Percentiles rank a stretch among this genome's conserved stretches.
These are phyloP conservation scores for Onychostruthus taczanowskii DNA, from an alignment of 2,113 vertebrate genomes.

Conservation along the genomic window DNA sequence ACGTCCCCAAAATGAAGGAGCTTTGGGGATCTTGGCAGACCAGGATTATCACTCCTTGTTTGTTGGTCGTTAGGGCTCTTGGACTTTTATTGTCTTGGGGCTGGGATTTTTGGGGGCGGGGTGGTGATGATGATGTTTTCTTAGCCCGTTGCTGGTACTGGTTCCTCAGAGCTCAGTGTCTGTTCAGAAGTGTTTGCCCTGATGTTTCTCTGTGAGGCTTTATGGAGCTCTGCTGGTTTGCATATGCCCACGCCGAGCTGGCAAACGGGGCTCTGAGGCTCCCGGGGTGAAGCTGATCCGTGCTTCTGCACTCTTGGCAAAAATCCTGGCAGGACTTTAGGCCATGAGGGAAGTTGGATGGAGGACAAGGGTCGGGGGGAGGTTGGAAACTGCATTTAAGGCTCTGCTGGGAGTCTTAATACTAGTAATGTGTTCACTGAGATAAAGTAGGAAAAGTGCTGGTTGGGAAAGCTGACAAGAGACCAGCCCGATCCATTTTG, in stretches of 20 bases:
- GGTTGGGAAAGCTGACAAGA: slow-evolving; percentile 5
- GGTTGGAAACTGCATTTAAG: slow-evolving; percentile 1
- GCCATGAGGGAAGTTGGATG: not conserved
- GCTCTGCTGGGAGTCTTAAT: slow-evolving; percentile 3
- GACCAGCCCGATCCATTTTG: not conserved
- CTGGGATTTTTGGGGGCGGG: not conserved
- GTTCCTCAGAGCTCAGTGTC: not conserved
- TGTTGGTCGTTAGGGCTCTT: not conserved
- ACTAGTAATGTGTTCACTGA: not conserved
- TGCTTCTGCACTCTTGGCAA: slow-evolving; percentile 2
- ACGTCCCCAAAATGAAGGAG: not conserved
- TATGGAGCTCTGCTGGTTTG: not conserved
- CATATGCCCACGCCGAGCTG: not conserved
- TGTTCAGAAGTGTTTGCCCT: not conserved
- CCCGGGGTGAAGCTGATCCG: not conserved
- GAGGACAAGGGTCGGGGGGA: not conserved
- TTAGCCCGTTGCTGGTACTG: not conserved
- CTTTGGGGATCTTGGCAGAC: not conserved
- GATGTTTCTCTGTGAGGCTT: not conserved
- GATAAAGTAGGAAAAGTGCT: slow-evolving; percentile 4
- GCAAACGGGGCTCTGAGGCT: not conserved
- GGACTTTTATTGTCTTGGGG: not conserved
- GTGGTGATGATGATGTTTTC: not conserved
- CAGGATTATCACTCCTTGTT: not conserved
- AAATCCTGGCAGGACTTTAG: not conserved